Conservation (phyloP, 2,797 vertebrate genomes). For the Diplodus sargus region DNA sequence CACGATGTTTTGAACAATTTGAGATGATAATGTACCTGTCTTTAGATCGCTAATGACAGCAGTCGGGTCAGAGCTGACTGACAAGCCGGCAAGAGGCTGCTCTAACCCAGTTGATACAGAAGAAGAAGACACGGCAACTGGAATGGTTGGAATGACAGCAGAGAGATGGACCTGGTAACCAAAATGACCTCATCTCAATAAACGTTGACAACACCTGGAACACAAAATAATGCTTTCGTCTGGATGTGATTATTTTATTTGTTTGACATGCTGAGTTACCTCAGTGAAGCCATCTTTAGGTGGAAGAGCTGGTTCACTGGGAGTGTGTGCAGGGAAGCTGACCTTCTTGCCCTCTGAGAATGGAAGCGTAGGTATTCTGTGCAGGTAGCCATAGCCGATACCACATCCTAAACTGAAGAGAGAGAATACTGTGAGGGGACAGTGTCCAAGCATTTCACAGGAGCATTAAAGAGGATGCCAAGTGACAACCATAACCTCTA, state of each 20-base stretch:
- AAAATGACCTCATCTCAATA: slow-evolving; percentile 1
- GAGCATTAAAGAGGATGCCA: neutral
- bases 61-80: slow-evolving; percentile 84
- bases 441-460: neutral
- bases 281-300: slow-evolving; percentile 95
- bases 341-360: slow-evolving; percentile 91
- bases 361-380: slow-evolving; percentile 94
- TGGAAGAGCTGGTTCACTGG: slow-evolving; percentile 81
- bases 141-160: slow-evolving; percentile 85
- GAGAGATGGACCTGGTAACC: slow-evolving; percentile 91
- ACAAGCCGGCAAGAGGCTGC: slow-evolving; percentile 86
- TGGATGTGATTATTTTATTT: neutral
- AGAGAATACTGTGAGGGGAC: slow-evolving; percentile 3
- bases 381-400: slow-evolving; percentile 97
- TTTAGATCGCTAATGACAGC: slow-evolving; percentile 60
- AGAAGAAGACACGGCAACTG: slow-evolving; percentile 83
- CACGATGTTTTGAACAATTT: neutral
- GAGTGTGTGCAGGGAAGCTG: slow-evolving; percentile 85
- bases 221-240: neutral
- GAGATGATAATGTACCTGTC: slow-evolving; percentile 70
- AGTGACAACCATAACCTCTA: neutral
- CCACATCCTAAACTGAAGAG: slow-evolving; percentile 93
- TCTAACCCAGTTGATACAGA: slow-evolving; percentile 86
- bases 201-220: neutral
- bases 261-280: slow-evolving; percentile 73